Evolutionary conservation across 2,888 invertebrate species (phyloP).

Genomic region (Doris montereyensis): DNA sequence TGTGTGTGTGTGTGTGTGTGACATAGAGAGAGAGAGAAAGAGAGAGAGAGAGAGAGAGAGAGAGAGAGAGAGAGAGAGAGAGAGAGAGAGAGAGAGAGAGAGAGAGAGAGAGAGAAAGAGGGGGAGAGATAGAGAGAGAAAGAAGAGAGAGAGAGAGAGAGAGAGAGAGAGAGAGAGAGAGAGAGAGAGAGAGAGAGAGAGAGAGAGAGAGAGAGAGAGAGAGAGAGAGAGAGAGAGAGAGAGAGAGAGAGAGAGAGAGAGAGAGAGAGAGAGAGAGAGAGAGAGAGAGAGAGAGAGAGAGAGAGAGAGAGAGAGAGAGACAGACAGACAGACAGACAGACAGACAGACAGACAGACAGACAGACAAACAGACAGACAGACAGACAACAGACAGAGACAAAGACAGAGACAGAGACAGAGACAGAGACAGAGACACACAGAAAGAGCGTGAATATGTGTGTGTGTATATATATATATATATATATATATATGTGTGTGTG

Average conservation of each 20-base stretch:
- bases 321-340: not conserved
- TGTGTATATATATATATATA: too few relatives aligned
- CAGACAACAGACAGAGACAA: too few relatives aligned
- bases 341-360: not conserved
- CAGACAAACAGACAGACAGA: too few relatives aligned
- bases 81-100: not conserved
- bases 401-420: not conserved
- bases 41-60: too few relatives aligned
- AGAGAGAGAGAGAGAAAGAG: not conserved
- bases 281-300: not conserved
- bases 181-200: not conserved
- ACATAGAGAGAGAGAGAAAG: too few relatives aligned
- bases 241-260: not conserved
- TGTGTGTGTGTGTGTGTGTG: not conserved
- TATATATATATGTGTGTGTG: too few relatives aligned
- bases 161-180: not conserved
- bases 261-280: not conserved
- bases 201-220: not conserved
- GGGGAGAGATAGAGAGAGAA: not conserved
- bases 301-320: not conserved
- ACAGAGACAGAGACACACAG: slow-evolving; percentile 4
- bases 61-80: too few relatives aligned
- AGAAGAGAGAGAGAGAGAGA: not conserved
- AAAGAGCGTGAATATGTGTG: not conserved
- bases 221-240: not conserved